These are phyloP conservation scores for Drosophila tanythrix DNA, from an alignment of 2,888 invertebrate genomes.

Conservation along the genomic window DNA sequence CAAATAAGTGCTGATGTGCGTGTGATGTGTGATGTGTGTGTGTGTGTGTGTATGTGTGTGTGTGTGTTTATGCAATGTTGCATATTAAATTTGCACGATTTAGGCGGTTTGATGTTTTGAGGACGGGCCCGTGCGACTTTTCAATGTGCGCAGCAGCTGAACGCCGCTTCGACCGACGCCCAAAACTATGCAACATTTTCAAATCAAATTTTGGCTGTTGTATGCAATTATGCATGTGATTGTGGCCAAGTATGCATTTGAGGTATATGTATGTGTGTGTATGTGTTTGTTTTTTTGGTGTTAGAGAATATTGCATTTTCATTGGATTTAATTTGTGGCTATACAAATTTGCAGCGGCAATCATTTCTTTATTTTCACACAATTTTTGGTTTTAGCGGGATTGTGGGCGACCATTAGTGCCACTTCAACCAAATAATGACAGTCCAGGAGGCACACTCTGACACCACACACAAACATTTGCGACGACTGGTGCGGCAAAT, in stretches of 20 bases:
- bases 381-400: slow-evolving; percentile 22
- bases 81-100: slow-evolving; percentile 73
- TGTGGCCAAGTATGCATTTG: slow-evolving; percentile 51
- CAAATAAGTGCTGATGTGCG: slow-evolving; percentile 59
- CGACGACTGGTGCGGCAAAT: slow-evolving; percentile 32
- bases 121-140: slow-evolving; percentile 67
- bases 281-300: slow-evolving; percentile 13
- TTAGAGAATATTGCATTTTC: slow-evolving; percentile 55
- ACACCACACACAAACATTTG: slow-evolving; percentile 21
- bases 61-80: slow-evolving; percentile 42
- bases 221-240: slow-evolving; percentile 77
- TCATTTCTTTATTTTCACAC: not conserved
- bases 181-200: slow-evolving; percentile 66
- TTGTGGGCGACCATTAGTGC: slow-evolving; percentile 64
- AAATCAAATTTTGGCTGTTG: slow-evolving; percentile 73
- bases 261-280: not conserved
- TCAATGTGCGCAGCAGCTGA: slow-evolving; percentile 55
- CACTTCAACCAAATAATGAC: slow-evolving; percentile 77
- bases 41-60: slow-evolving; percentile 5
- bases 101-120: slow-evolving; percentile 59
- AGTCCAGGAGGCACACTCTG: slow-evolving; percentile 29
- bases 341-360: slow-evolving; percentile 49
- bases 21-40: slow-evolving; percentile 20
- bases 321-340: slow-evolving; percentile 72
- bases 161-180: slow-evolving; percentile 19